These are phyloP conservation scores for Dendrolimus pini DNA, from an alignment of 2,888 invertebrate genomes.

Conservation along the genomic window DNA sequence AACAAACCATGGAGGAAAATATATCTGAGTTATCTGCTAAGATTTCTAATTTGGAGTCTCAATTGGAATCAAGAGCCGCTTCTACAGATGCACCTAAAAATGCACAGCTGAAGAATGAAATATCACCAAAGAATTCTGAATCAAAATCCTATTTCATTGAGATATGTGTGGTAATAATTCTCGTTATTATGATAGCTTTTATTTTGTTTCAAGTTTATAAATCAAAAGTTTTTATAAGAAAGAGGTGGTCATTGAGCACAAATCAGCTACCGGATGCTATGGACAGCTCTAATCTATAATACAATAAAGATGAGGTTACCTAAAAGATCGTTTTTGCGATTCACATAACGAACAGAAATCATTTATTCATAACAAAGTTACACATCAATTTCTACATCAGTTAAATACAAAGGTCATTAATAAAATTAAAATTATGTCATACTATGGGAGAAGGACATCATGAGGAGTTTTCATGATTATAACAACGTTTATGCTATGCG, in stretches of 20 bases:
- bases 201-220: slow-evolving; percentile 32
- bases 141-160: slow-evolving; percentile 22
- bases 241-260: slow-evolving; percentile 28
- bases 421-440: too few relatives aligned
- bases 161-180: slow-evolving; percentile 26
- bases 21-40: slow-evolving; percentile 20
- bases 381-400: too few relatives aligned
- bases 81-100: slow-evolving; percentile 5
- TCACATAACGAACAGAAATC: too few relatives aligned
- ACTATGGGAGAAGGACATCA: too few relatives aligned
- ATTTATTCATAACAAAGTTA: too few relatives aligned
- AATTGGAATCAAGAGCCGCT: slow-evolving; percentile 5
- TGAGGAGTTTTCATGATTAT: too few relatives aligned
- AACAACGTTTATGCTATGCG: too few relatives aligned
- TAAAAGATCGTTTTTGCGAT: too few relatives aligned
- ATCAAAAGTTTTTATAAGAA: slow-evolving; percentile 23
- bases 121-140: slow-evolving; percentile 2
- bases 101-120: slow-evolving; percentile 6
- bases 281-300: slow-evolving; percentile 31
- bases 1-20: slow-evolving; percentile 13
- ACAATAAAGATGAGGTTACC: too few relatives aligned
- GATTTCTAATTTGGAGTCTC: slow-evolving; percentile 12
- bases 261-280: slow-evolving; percentile 30
- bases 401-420: too few relatives aligned
- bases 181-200: slow-evolving; percentile 29